These are phyloP conservation scores for Drosophila acutilabella DNA, from an alignment of 2,888 invertebrate species.

Conservation along the genomic window DNA sequence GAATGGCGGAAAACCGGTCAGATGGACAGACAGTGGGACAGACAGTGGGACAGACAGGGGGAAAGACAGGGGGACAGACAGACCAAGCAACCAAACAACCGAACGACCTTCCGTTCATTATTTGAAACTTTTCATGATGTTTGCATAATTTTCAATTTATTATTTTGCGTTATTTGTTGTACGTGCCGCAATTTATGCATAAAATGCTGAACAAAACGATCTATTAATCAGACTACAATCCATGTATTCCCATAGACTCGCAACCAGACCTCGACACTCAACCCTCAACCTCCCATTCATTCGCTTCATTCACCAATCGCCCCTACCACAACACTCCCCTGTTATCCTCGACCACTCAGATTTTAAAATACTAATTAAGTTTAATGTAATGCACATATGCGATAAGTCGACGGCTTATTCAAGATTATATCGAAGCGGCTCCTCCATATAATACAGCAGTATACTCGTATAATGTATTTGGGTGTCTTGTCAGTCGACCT, in stretches of 20 bases:
- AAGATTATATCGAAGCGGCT: conserved; percentile 68
- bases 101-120: conserved; percentile 67
- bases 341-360: conserved; percentile 16
- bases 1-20: conserved; percentile 7
- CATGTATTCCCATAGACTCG: conserved; percentile 62
- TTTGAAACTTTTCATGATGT: conserved; percentile 71
- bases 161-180: conserved; percentile 78
- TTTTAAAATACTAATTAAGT: conserved; percentile 71
- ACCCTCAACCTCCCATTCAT: conserved; percentile 6
- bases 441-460: conserved; percentile 32
- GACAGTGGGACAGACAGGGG: conserved; percentile 37
- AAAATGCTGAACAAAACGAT: conserved; percentile 73
- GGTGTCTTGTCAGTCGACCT: conserved; percentile 65
- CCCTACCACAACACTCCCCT: background rate
- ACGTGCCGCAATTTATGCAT: conserved; percentile 74
- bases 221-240: conserved; percentile 72
- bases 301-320: background rate
- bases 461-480: conserved; percentile 66
- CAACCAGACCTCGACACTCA: conserved; percentile 38
- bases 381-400: conserved; percentile 79
- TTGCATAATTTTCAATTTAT: conserved; percentile 80
- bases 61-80: conserved; percentile 34
- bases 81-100: conserved; percentile 36
- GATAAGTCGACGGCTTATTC: conserved; percentile 72
- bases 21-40: background rate